Base-by-base conservation (phyloP, 2,888 invertebrate genomes). In the Drosophila mayaguana region DNA sequence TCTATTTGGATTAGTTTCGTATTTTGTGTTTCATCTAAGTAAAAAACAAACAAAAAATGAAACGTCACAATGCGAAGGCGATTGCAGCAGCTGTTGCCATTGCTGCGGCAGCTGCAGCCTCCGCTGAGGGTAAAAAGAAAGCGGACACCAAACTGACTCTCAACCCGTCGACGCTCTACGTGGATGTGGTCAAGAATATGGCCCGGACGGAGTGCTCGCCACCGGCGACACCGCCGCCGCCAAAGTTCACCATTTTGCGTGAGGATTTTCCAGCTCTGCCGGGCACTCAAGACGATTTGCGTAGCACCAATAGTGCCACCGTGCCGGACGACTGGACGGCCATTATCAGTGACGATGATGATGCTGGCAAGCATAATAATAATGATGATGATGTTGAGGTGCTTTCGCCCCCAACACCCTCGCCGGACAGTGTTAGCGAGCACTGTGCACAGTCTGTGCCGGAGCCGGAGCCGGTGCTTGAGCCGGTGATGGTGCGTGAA, bases 221-320 rank as follows among this genome's bases (percentile, higher is more conserved):
- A 3, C 40, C 60, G 1, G 34, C 45, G 1, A 65, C 69, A 7
- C 63, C 73, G 1, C 65, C 72, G 9, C 40, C 54, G 1, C 65
- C 59, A 0, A 72, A 74, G 11, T 88, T 86, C n/a, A 82, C 63
- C 36, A 75, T 86, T 11, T 38, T 75, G 6, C 72, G 63, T 4
- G 83, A 86, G 48, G 81, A 86, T 22, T 86, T 86, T 55, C 86
- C 87, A 2, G 82, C 87, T 0, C 46, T 86, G 48, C 81, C 87
- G 1, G 88, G 78, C 16, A 55, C 67, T 0, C 42, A 38, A 0
- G 53, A 65, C 0, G 56, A 71, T 43, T 16, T 61, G 34, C 62
- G 18, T 4, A 42, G 14, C 32, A 20, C 5, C 14, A 12, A 6
- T 45, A 14, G 16, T 22, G 36, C 34, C n/a, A 18, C 28, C 42